Base-by-base conservation (phyloP, 2,797 vertebrate species). In the Mareca penelope region DNA sequence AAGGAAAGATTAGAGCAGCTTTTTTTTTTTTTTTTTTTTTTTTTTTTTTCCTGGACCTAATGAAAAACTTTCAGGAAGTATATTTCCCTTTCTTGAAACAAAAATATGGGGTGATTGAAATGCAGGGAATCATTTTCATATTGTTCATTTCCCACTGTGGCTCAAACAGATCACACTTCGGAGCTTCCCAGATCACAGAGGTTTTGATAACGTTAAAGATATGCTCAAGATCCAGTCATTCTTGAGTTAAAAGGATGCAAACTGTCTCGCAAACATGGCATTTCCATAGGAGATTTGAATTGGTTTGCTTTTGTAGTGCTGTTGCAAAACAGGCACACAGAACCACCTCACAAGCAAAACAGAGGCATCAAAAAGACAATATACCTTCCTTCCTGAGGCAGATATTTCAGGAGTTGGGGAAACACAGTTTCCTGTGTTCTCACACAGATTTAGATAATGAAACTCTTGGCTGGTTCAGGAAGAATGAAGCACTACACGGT, bases 401-500 rank as follows among this genome's bases (percentile, higher is more conserved):
- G 97, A 98, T 98, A 98, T 98, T 97, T 98, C 97, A 96, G 97
- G 98, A 96, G 92, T 94, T 97, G 94, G 96, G 97, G 98, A 98
- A 98, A 96, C 90, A 94, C 84, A 53, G 94, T 93, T 98, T 98
- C 98, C 98, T 97, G 95, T 96, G 97, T 98, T 98, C 98, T 98
- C 98, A 98, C 97, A 97, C 88, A 83, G 85, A 90, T 85, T 91
- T 96, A 96, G 96, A 96, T 97, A 97, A 97, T 96, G 96, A 96
- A 97, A 95, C 44, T 80, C 87, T 89, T 61, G 85, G 75, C 75
- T 65, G 88, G 93, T 94, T 95, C 87, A 86, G 96, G 94, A 96
- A 84, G 94, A 94, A 86, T n/a, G 52, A 79, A 82, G 65, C 63
- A 85, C 83, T 93, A 44, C 69, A 37, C 6, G 21, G 84, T 87